phyloP scores from a whole-genome alignment of 2,888 invertebrate species.

The Cheilosia variabilis region DNA sequence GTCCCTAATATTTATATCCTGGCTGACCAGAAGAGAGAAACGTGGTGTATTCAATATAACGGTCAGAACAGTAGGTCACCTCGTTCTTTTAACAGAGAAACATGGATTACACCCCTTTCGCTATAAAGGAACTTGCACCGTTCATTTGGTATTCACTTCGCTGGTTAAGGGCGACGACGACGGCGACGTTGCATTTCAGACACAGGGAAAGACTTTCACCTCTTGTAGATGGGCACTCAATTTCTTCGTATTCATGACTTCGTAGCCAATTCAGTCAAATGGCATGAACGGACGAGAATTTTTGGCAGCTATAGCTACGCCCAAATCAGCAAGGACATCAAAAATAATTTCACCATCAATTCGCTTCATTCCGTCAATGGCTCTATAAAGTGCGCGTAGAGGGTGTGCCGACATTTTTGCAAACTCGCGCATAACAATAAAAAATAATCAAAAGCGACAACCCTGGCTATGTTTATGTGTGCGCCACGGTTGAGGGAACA shows the following conservation, averaged over 20 bases:
- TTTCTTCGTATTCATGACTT: no score
- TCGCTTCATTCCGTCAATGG: conserved; percentile 6
- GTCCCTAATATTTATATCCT: conserved; percentile 44
- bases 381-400: conserved; percentile 17
- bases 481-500: conserved; percentile 13
- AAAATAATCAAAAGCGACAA: conserved; percentile 37
- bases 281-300: neutral
- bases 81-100: neutral
- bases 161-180: neutral
- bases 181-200: neutral
- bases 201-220: no score
- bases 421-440: conserved; percentile 25
- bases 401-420: conserved; percentile 2
- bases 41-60: conserved; percentile 6
- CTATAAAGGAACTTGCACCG: neutral
- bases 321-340: conserved; percentile 41
- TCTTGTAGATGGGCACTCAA: no score
- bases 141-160: conserved; percentile 11
- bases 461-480: neutral
- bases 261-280: neutral
- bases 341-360: conserved; percentile 38
- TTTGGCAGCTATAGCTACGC: neutral
- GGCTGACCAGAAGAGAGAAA: conserved; percentile 29
- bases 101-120: neutral
- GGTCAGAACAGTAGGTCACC: neutral